Evolutionary conservation across 2,888 invertebrate genomes (phyloP).

Genomic region (Exephanes ischioxanthus): DNA sequence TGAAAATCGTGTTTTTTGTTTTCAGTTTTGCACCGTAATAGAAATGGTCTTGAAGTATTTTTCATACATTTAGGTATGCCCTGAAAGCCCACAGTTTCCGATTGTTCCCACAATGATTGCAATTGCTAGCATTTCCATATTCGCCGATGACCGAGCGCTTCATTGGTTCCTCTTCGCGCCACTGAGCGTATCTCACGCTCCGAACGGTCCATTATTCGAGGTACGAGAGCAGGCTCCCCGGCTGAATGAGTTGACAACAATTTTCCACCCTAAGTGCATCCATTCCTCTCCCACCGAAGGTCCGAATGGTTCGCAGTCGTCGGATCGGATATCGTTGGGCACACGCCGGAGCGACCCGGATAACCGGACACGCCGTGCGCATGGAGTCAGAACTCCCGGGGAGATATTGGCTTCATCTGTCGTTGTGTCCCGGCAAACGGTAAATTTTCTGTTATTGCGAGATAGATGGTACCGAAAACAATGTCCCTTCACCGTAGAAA

Average conservation of each 20-base stretch:
- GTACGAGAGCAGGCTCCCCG: not conserved
- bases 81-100: not conserved
- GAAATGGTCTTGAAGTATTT: not conserved
- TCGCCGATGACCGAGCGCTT: conserved; percentile 17
- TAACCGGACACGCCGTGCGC: not conserved
- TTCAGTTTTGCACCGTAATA: not conserved
- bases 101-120: conserved; percentile 3
- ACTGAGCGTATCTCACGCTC: conserved; percentile 10
- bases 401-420: conserved; percentile 10
- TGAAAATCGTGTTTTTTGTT: too few species aligned
- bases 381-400: conserved; percentile 1
- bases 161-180: not conserved
- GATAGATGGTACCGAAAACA: conserved; percentile 1
- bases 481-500: not conserved
- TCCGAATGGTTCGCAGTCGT: conserved; percentile 48
- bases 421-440: not conserved
- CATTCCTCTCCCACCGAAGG: conserved; percentile 11
- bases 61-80: not conserved
- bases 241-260: conserved; percentile 51
- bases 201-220: conserved; percentile 16
- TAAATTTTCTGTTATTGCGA: conserved; percentile 17
- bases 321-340: conserved; percentile 58
- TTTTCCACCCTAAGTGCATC: conserved; percentile 28
- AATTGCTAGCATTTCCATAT: conserved; percentile 35
- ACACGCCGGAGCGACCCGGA: conserved; percentile 33